Base-by-base conservation (phyloP, 2,888 invertebrate genomes). In the Mechanitis messenoides region DNA sequence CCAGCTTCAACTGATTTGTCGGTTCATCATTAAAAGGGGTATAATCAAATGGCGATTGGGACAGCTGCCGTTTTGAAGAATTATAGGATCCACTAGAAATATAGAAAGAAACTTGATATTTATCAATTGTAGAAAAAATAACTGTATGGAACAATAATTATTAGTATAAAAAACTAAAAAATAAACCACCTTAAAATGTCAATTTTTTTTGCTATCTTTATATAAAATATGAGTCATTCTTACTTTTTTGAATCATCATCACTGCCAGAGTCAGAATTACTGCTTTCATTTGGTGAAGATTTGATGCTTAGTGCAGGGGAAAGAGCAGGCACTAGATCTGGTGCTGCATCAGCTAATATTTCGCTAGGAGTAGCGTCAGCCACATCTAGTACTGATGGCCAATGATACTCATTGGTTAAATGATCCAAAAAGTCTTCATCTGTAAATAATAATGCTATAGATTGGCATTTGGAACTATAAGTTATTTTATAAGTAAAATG, bases 201-300 rank as follows among this genome's bases (percentile, higher is more conserved):
- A 20, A 20, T 20, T 20, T 20, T 20, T 20, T 20, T 20, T 20
- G 20, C 4, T 35, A 35, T 42, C 2, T 42, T 20, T 33, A 53
- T n/a, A 12, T 28, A 31, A 11, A 33, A 7, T 38, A 12, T 28
- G n/a, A 42, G 20, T 12, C 59, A 45, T 33, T 61, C 71, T 73
- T 74, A 89, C 89, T 84, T 89, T 71, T 87, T 90, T 42, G 82
- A 85, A 67, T 90, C 90, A 85, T 90, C 90, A 67, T 90, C 90
- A 76, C 90, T 90, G 45, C 90, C 83, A 28, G 89, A 90, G 72
- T 90, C 90, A 3, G 87, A 87, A 63, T 74, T 83, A 66, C 88
- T 85, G 67, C 84, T 88, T 56, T 80, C 80, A 67, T 80, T 82
- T 11, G 80, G 78, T 12, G 87, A 87, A 33, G 87, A 87, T 64